Evolutionary conservation across 2,113 vertebrate species (phyloP).

Genomic region (Chaetodon trifascialis): DNA sequence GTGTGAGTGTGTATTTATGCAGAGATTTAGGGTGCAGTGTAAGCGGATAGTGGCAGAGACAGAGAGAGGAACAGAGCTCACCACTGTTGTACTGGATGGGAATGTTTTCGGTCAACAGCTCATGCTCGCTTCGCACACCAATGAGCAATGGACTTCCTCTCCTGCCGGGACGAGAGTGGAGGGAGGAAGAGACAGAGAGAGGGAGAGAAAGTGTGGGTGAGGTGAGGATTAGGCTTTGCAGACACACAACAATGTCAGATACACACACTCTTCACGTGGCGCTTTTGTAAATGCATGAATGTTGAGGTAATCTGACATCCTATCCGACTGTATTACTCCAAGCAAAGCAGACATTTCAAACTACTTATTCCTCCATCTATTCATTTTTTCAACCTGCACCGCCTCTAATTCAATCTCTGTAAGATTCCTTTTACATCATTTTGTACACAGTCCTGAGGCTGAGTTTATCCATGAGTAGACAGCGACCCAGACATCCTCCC

Average conservation of each 20-base stretch:
- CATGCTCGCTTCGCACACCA: constrained; percentile 93
- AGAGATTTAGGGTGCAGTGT: constrained; percentile 5
- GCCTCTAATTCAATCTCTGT: not conserved
- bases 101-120: constrained; percentile 92
- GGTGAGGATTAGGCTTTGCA: constrained; percentile 31
- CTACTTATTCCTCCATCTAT: not conserved
- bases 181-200: not conserved
- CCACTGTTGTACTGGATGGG: constrained; percentile 91
- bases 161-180: constrained; percentile 76
- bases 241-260: constrained; percentile 21
- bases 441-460: not conserved
- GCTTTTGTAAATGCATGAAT: constrained; percentile 12
- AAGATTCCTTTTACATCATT: not conserved
- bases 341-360: not conserved
- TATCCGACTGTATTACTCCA: not conserved
- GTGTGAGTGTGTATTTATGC: not conserved
- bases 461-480: not conserved
- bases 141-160: constrained; percentile 97
- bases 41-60: constrained; percentile 39
- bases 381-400: not conserved
- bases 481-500: not conserved
- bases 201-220: not conserved
- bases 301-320: constrained; percentile 15
- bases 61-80: constrained; percentile 81
- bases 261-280: constrained; percentile 4